phyloP scores from a whole-genome alignment of 2,797 vertebrate genomes.

The Cyclopterus lumpus region DNA sequence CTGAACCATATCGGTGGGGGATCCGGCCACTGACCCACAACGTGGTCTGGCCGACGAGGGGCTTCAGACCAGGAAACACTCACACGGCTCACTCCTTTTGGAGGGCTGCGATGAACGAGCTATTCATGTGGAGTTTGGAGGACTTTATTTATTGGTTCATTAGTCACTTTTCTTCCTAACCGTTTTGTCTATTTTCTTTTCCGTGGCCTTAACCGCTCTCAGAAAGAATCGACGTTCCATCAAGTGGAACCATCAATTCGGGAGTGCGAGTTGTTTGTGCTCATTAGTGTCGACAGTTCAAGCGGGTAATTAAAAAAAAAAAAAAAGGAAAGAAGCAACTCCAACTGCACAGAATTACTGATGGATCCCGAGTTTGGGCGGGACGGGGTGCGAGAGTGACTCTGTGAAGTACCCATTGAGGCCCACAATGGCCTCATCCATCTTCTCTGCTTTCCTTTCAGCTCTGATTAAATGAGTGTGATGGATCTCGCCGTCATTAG shows the following conservation, averaged over 20 bases:
- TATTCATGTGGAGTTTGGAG: not conserved
- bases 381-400: slow-evolving; percentile 40
- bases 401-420: slow-evolving; percentile 70
- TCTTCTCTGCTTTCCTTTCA: slow-evolving; percentile 81
- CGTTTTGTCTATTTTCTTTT: slow-evolving; percentile 9
- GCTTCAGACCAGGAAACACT: too few relatives aligned
- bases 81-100: too few relatives aligned
- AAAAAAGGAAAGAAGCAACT: slow-evolving; percentile 2
- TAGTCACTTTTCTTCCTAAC: not conserved
- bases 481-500: slow-evolving; percentile 79
- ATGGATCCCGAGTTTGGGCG: slow-evolving; percentile 53
- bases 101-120: too few relatives aligned
- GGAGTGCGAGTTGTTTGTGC: slow-evolving; percentile 33
- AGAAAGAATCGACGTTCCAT: slow-evolving; percentile 16
- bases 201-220: not conserved
- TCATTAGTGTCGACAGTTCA: slow-evolving; percentile 38
- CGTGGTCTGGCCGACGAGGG: too few relatives aligned
- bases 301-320: slow-evolving; percentile 19
- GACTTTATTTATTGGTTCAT: slow-evolving; percentile 22
- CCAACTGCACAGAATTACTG: slow-evolving; percentile 33
- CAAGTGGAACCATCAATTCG: slow-evolving; percentile 23
- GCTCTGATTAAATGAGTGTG: slow-evolving; percentile 79
- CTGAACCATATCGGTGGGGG: not conserved
- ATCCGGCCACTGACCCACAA: too few relatives aligned
- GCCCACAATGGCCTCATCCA: slow-evolving; percentile 69